These are phyloP conservation scores for Ardeotis arabs DNA, from an alignment of 2,113 vertebrate genomes.

Conservation along the genomic window DNA sequence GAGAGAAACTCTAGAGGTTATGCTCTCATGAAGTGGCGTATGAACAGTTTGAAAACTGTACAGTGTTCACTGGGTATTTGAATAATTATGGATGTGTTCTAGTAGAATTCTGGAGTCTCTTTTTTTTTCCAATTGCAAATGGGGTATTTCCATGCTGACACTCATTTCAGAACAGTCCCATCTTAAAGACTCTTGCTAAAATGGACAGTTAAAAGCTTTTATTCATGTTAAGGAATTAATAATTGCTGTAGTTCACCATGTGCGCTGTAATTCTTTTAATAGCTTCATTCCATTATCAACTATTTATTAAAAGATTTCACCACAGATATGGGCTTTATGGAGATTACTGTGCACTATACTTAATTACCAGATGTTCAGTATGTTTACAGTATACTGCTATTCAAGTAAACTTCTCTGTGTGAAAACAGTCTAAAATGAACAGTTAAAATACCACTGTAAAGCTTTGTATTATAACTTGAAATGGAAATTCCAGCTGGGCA, in stretches of 20 bases:
- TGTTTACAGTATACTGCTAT: slow-evolving; percentile 59
- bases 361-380: slow-evolving; percentile 66
- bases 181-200: slow-evolving; percentile 10
- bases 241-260: slow-evolving; percentile 15
- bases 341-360: slow-evolving; percentile 62
- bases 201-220: slow-evolving; percentile 40
- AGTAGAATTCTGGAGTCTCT: not conserved
- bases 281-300: slow-evolving; percentile 63
- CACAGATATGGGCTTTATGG: slow-evolving; percentile 56
- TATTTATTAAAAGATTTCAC: slow-evolving; percentile 66
- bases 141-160: not conserved
- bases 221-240: slow-evolving; percentile 2
- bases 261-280: slow-evolving; percentile 59
- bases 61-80: not conserved
- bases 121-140: not conserved
- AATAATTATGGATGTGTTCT: not conserved
- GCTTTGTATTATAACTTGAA: slow-evolving; percentile 35
- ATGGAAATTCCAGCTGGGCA: slow-evolving; percentile 57
- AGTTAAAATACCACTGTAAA: slow-evolving; percentile 49
- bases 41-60: not conserved
- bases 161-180: not conserved
- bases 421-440: slow-evolving; percentile 59
- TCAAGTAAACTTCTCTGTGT: slow-evolving; percentile 59
- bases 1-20: not conserved
- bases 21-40: not conserved